phyloP scores from a whole-genome alignment of 1,140 invertebrate genomes.

The Calliphora vicina region DNA sequence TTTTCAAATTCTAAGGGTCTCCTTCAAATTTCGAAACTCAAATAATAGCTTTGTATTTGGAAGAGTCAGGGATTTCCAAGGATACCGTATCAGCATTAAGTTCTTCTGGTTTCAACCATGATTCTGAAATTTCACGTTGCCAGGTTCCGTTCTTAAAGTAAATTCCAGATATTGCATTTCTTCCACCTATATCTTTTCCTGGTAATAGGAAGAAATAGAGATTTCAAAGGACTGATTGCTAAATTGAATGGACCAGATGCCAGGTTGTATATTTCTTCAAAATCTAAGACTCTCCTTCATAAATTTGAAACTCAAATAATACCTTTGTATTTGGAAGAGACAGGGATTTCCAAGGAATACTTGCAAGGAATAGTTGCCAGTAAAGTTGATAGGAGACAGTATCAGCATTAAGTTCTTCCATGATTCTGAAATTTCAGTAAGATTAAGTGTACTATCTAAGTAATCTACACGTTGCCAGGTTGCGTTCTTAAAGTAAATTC shows the following conservation, averaged over 20 bases:
- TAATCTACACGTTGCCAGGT: constrained; percentile 75
- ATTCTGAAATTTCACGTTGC: constrained; percentile 72
- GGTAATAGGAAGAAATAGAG: constrained; percentile 81
- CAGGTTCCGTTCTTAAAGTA: constrained; percentile 75
- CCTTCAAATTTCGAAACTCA: no score
- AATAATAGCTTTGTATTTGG: no score
- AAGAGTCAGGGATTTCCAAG: no score
- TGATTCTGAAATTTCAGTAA: constrained; percentile 70
- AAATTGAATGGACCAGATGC: no score
- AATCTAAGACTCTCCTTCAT: no score
- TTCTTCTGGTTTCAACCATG: constrained; percentile 74
- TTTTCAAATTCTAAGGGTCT: no score
- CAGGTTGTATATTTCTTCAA: no score
- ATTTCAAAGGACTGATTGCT: constrained; percentile 80
- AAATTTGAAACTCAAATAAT: no score
- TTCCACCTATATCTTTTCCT: constrained; percentile 67
- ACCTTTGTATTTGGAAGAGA: no score
- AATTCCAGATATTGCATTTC: constrained; percentile 67
- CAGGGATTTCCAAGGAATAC: no score
- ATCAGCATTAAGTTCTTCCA: constrained; percentile 81
- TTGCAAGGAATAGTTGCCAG: no score
- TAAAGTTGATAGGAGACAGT: constrained; percentile 81
- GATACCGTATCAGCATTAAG: constrained; percentile 78
- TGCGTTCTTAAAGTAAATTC: constrained; percentile 73
- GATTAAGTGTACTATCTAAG: no score